Evolutionary conservation across 1,140 invertebrate genomes (phyloP), one percentile per base, ranked within the genome.

Genomic region (Drosophila orena): DNA sequence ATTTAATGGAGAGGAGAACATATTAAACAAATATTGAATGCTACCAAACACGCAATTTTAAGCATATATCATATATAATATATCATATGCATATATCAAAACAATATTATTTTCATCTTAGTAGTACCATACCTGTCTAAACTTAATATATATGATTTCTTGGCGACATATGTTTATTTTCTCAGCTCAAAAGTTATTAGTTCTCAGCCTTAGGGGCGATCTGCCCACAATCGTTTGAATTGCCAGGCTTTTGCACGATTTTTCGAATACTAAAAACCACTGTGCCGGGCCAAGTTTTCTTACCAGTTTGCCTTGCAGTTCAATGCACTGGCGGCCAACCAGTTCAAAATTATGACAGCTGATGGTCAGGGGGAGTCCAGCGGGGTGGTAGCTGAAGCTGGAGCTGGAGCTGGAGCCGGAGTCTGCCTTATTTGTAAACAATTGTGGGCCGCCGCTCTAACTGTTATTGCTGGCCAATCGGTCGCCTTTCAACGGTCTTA

Each of bases 291-390:
- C 77, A 57, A 49, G 71, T 61, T 50, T 74, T 20, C 49, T 65
- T 85, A 90, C 86, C 81, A 78, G 90, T 91, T 91, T 91, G 83
- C 90, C 90, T 91, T 91, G 90, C 83, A 84, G 90, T 91, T 91
- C 90, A 90, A 91, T 91, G 90, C 76, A 86, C 90, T 47, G 56
- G 55, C 70, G 59, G 55, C 54, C 79, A 89, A 89, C 84, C 84
- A 88, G 84, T 88, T 88, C 40, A 76, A 73, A 89, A 80, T 80
- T 89, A 89, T 89, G 84, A 89, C 79, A 84, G 74, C 62, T 76
- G 55, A 11, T 43, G 44, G 46, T n/a, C 10, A 40, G 17, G 46
- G 58, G 20, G 49, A 17, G 22, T 8, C 1, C 24, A 15, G 22
- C n/a, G 17, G 34, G 8, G 15, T 4, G 35, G 42, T 4, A 66